phyloP scores from a whole-genome alignment of 2,797 vertebrate species.

The Phoeniculus purpureus region DNA sequence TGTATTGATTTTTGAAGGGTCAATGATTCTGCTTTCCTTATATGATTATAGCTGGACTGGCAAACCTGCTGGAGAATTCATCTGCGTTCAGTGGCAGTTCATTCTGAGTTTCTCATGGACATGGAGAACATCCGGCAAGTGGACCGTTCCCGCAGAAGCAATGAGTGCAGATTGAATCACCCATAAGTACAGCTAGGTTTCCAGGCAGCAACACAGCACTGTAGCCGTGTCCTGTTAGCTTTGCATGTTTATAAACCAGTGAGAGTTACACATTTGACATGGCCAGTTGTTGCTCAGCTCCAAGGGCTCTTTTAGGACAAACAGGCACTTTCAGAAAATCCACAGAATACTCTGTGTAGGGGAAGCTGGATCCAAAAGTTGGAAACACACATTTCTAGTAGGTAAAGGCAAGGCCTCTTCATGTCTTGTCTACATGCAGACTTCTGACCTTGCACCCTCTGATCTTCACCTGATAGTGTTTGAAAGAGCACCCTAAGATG shows the following conservation, averaged over 20 bases:
- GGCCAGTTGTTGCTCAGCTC: neutral
- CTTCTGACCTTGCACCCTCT: neutral
- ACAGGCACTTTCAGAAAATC: neutral
- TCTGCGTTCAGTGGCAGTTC: neutral
- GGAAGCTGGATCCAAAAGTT: neutral
- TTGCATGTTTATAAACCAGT: slow-evolving; percentile 21
- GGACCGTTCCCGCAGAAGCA: neutral
- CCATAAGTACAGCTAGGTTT: neutral
- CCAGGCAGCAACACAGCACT: neutral
- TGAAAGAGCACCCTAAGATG: neutral
- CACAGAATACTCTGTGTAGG: neutral
- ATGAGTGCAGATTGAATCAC: slow-evolving; percentile 2
- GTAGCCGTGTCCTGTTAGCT: neutral
- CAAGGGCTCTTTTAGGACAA: neutral
- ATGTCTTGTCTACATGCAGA: neutral
- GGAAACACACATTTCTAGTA: neutral
- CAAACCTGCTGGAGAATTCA: neutral
- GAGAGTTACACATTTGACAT: neutral
- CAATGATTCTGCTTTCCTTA: neutral
- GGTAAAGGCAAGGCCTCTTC: neutral
- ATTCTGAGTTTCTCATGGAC: neutral
- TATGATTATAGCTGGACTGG: neutral
- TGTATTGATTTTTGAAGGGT: slow-evolving; percentile 12
- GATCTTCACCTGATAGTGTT: neutral
- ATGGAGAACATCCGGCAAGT: neutral